Conservation (phyloP, 2,888 invertebrate genomes). For the Caenorhabditis virilis region DNA sequence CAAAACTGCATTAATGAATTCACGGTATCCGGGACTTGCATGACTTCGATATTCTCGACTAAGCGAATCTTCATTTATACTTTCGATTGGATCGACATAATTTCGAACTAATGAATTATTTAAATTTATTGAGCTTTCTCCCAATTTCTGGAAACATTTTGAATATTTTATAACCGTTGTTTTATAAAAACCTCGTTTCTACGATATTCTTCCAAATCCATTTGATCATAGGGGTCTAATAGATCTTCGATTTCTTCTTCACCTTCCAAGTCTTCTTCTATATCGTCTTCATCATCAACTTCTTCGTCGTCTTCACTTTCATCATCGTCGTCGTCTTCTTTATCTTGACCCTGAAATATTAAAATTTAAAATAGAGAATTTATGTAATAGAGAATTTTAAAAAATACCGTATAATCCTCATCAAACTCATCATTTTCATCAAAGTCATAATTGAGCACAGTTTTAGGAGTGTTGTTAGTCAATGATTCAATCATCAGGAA, state of each 20-base stretch:
- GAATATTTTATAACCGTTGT: neutral
- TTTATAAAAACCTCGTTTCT: too few species aligned
- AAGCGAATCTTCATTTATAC: neutral
- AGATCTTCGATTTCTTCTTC: conserved; percentile 3
- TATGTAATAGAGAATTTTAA: too few species aligned
- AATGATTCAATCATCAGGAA: conserved; percentile 13
- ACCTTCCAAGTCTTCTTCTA: conserved; percentile 6
- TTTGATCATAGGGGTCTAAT: neutral
- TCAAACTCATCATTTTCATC: conserved; percentile 36
- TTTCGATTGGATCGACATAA: too few species aligned
- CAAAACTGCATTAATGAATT: conserved; percentile 15
- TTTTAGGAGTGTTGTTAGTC: conserved; percentile 9
- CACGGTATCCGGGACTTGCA: conserved; percentile 16
- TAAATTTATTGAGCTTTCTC: neutral
- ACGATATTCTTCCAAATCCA: conserved; percentile 2
- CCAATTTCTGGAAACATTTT: neutral
- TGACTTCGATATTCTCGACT: neutral
- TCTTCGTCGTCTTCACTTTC: conserved; percentile 4
- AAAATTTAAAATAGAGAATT: too few species aligned
- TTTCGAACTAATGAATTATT: neutral
- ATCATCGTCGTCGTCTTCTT: conserved; percentile 8
- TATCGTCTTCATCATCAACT: conserved; percentile 9
- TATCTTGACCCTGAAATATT: too few species aligned
- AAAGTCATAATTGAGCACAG: conserved; percentile 24
- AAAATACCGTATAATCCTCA: conserved; percentile 21